Evolutionary conservation across 2,888 invertebrate genomes (phyloP).

Genomic region (Trachelus stipa): DNA sequence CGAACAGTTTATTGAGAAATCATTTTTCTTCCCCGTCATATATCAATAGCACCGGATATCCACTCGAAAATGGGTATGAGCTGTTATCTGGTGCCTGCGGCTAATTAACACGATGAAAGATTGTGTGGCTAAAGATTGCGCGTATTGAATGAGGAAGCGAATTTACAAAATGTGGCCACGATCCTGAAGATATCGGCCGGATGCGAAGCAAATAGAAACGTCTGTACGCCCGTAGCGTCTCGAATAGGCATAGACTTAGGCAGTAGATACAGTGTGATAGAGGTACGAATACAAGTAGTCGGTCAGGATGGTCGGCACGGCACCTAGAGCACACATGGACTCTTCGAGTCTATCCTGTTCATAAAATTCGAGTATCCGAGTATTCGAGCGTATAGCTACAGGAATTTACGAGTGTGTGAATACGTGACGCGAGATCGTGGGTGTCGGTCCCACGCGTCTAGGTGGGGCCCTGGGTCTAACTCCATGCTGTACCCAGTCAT

Average conservation of each 20-base stretch:
- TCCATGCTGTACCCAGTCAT: constrained; percentile 45
- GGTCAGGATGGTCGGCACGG: no score
- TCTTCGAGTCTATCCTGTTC: no score
- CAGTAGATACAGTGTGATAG: background rate
- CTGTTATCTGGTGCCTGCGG: no score
- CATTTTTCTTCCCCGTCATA: no score
- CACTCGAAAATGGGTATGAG: no score
- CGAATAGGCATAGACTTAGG: constrained; percentile 15
- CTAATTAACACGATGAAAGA: background rate
- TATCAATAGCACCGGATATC: no score
- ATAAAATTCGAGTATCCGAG: constrained; percentile 12
- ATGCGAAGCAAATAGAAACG: constrained; percentile 44
- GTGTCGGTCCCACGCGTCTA: constrained; percentile 67
- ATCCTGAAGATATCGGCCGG: constrained; percentile 23
- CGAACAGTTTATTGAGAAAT: no score
- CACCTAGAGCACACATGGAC: no score
- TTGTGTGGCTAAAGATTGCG: constrained; percentile 14
- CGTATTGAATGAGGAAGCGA: constrained; percentile 13
- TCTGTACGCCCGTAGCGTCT: constrained; percentile 29
- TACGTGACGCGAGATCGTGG: constrained; percentile 53
- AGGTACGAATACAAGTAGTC: no score
- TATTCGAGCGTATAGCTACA: constrained; percentile 21
- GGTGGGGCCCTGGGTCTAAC: constrained; percentile 52
- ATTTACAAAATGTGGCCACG: background rate
- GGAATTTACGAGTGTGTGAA: constrained; percentile 48